Conservation (phyloP, 2,113 vertebrate species). For the Picathartes gymnocephalus region DNA sequence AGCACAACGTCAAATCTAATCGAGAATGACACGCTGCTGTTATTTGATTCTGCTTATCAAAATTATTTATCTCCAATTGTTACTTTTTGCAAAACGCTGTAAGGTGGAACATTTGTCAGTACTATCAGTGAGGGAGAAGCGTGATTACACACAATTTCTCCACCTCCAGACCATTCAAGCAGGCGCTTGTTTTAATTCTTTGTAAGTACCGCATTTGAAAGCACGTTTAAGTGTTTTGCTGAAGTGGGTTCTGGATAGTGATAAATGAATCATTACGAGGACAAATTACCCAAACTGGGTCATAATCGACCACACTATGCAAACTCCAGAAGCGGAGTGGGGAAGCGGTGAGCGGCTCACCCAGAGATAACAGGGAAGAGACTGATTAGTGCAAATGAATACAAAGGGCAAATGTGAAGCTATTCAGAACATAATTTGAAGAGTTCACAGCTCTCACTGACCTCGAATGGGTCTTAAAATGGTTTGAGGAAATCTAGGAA, state of each 20-base stretch:
- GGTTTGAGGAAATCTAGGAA: not conserved
- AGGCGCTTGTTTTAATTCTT: slow-evolving; percentile 10
- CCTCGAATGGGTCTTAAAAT: not conserved
- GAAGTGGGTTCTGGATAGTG: slow-evolving; percentile 28
- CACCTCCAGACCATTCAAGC: not conserved
- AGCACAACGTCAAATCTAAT: not conserved
- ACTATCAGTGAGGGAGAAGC: not conserved
- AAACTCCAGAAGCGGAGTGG: not conserved
- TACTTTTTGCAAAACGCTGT: not conserved
- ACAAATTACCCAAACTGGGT: slow-evolving; percentile 35
- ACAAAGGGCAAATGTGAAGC: not conserved
- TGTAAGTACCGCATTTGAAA: not conserved
- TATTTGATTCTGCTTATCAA: not conserved
- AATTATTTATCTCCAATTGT: not conserved
- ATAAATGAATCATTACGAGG: slow-evolving; percentile 35
- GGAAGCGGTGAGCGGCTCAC: not conserved
- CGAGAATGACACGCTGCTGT: not conserved
- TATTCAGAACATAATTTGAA: not conserved
- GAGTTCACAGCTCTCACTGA: not conserved
- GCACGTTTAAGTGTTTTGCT: slow-evolving; percentile 1
- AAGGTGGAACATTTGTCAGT: not conserved
- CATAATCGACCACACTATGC: not conserved
- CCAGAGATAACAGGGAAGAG: not conserved
- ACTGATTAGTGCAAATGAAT: not conserved
- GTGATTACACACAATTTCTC: not conserved